Percentiles rank a stretch among this genome's conserved stretches.
phyloP scores from a whole-genome alignment of 2,888 invertebrate species.

The Caenorhabditis parvicauda region DNA sequence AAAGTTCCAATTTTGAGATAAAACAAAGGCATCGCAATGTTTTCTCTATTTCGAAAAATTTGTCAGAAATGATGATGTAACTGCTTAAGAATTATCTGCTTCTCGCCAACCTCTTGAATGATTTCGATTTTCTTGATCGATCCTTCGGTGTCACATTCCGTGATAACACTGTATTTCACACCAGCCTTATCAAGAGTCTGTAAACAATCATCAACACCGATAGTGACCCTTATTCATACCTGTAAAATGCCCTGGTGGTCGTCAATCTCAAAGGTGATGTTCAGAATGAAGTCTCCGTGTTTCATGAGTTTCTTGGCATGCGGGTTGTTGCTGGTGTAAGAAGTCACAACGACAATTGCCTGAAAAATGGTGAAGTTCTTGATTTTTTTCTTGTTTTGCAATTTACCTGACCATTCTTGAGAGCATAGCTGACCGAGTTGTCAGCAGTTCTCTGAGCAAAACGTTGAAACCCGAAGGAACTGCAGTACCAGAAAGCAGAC shows the following conservation, averaged over 20 bases:
- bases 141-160: too few relatives aligned
- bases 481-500: conserved; percentile 58
- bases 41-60: too few relatives aligned
- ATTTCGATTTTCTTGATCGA: too few relatives aligned
- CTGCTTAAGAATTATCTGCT: too few relatives aligned
- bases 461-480: conserved; percentile 51
- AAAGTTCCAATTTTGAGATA: not conserved
- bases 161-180: too few relatives aligned
- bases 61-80: too few relatives aligned
- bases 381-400: not conserved
- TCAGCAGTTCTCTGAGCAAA: conserved; percentile 41
- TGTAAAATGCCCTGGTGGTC: conserved; percentile 81
- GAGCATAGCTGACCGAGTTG: conserved; percentile 33
- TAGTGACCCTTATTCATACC: too few relatives aligned
- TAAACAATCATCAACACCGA: too few relatives aligned
- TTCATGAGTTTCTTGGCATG: conserved; percentile 77
- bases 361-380: conserved; percentile 65
- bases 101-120: too few relatives aligned
- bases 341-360: conserved; percentile 87
- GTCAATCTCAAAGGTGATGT: conserved; percentile 89
- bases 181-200: too few relatives aligned
- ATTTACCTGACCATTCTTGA: conserved; percentile 48
- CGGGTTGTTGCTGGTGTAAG: conserved; percentile 72
- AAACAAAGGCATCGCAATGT: conserved; percentile 2
- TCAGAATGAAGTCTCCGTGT: conserved; percentile 94